These are phyloP conservation scores for Spheniscus mendiculus DNA, from an alignment of 2,113 vertebrate species.

Conservation along the genomic window DNA sequence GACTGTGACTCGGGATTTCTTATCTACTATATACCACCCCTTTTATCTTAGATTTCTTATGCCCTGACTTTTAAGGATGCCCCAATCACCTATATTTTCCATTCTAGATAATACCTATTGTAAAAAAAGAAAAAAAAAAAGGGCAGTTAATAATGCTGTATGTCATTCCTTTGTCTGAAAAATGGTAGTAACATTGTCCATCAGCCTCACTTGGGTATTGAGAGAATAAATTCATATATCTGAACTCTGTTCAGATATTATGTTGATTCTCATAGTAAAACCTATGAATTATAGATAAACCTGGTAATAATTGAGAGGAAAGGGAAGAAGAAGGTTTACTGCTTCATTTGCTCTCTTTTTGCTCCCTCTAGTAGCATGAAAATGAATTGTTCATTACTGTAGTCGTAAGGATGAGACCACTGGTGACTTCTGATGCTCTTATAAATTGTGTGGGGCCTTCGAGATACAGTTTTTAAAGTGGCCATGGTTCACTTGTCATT, in stretches of 20 bases:
- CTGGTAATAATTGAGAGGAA: not conserved
- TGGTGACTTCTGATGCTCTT: not conserved
- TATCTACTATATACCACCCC: not conserved
- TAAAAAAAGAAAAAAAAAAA: not conserved
- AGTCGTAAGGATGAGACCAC: not conserved
- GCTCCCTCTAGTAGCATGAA: not conserved
- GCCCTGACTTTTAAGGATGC: not conserved
- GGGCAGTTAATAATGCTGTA: not conserved
- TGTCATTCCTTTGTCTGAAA: not conserved
- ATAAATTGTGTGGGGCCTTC: not conserved
- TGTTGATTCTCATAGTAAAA: conserved; percentile 8
- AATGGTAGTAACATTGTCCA: not conserved
- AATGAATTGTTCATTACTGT: conserved; percentile 12
- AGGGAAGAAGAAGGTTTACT: not conserved
- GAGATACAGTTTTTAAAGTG: not conserved
- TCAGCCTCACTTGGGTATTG: not conserved
- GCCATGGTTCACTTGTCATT: not conserved
- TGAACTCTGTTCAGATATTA: conserved; percentile 8
- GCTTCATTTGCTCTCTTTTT: conserved; percentile 15
- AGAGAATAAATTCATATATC: conserved; percentile 27
- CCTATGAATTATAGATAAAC: conserved; percentile 35
- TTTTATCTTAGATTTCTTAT: not conserved
- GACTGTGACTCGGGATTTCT: not conserved
- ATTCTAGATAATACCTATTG: not conserved
- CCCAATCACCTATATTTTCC: not conserved